Base-by-base conservation (phyloP, 1,140 invertebrate species). In the Trichonephila inaurata region DNA sequence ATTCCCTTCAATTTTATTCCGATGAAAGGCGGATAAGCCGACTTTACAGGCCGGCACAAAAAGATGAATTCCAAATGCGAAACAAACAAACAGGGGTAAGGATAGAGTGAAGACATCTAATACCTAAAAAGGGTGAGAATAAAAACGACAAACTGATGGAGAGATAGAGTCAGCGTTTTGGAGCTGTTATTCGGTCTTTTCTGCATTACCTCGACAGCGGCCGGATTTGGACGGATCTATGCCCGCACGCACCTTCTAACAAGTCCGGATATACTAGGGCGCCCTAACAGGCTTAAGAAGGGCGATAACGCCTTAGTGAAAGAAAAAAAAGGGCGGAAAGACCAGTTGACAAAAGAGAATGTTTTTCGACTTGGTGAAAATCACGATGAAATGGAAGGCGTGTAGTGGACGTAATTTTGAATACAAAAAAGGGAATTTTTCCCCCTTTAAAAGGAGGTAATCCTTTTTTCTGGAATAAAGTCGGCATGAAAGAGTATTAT, bases 271-370 rank as follows among this genome's bases (percentile, higher is more conserved):
- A 83, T 85, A 60, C 77, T 61, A 62, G 40, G 82, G 90, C 90
- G 81, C 90, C 90, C 90, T 92, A 92, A 92, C 90, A 92, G 90
- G 90, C 90, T 92, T 92, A 92, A 92, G 90, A 81, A n/a, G 89
- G 44, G 89, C 64, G 61, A 85, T 83, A 85, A 69, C 81, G 90
- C 61, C 81, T 51, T 33, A 33, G 28, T 0, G 14, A 87, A 28
- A 6, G n/a, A 7, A 24, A 12, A 58, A 28, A 24, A 85, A 72
- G 44, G 1, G n/a, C 19, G 19, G 5, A 40, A 72, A 58, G 40
- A 85, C 83, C 83, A 83, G 77, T 83, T 92, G 77, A 85, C 77
- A 83, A 92, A 66, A 85, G 33, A 40, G 61, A 40, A 85, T 92
- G 40, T 92, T 92, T 92, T 92, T 64, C 66, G 44, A 81, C 72